Evolutionary conservation across 2,797 vertebrate species (phyloP), one percentile per base, ranked within the genome.

Genomic region (Cacajao melanocephalus): DNA sequence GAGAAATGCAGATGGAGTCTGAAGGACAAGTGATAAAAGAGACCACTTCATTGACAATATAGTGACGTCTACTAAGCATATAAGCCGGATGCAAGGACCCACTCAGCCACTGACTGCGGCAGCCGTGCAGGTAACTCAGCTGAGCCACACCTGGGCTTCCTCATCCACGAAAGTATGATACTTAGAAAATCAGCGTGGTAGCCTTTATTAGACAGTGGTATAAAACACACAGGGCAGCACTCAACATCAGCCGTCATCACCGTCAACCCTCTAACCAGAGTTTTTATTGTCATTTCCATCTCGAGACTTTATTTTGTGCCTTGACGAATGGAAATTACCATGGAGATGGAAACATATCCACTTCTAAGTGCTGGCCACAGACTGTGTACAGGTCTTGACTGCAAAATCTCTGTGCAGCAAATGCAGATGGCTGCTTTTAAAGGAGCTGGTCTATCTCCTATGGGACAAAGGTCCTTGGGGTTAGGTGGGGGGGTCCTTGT

Each of bases 51-150:
- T 17, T 7, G 10, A 1, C 48, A 0, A 19, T 2, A 6, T 7
- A 3, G 4, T 24, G 4, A 0, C 3, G 41, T 1, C 52, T 33
- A 0, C 48, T 28, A 4, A 24, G 48, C 4, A 20, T 4, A 22
- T 20, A 22, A 57, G 5, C 17, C 1, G 3, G 17, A 24, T 3
- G 1, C 36, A 13, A 20, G 22, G 3, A 26, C 9, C 36, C 5
- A 0, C 11, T 28, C 0, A 4, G 33, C 50, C 8, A 6, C 0
- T 0, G 75, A 36, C 39, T 4, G 12, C 10, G 6, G 28, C 22
- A 12, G 20, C 52, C 5, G 1, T 5, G 84, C 48, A 26, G 15
- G 17, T 2, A 9, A 13, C 39, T 28, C 30, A 5, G 39, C 19
- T 14, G 13, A 10, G 0, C 50, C 3, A 8, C 17, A 26, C 22